phyloP scores from a whole-genome alignment of 64 coral and sea anemone species.

The Astreopora myriophthalma region DNA sequence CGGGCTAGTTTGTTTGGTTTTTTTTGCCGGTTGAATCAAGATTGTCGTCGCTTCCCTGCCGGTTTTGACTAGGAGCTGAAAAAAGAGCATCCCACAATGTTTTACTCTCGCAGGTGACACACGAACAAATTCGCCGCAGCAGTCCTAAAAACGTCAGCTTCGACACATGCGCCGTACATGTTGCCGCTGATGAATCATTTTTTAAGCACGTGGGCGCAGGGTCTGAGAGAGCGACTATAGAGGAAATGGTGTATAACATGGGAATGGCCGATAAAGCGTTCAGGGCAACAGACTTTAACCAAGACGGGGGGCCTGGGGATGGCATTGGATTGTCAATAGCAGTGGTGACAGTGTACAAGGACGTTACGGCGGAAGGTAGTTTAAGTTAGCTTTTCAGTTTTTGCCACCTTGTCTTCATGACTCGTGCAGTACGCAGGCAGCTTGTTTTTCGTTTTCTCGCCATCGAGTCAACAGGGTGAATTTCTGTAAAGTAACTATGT shows the following conservation, averaged over 20 bases:
- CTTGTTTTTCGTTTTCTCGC: background rate
- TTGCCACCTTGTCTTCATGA: background rate
- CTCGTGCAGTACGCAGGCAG: too few relatives aligned
- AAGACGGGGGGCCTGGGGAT: slow-evolving; percentile 85
- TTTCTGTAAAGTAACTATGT: background rate
- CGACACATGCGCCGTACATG: slow-evolving; percentile 77
- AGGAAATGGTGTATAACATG: slow-evolving; percentile 88
- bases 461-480: background rate
- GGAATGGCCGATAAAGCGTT: slow-evolving; percentile 81
- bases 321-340: slow-evolving; percentile 84
- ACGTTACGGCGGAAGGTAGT: slow-evolving; percentile 71
- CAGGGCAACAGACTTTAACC: slow-evolving; percentile 85
- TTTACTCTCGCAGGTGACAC: background rate
- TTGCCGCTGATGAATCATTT: slow-evolving; percentile 89
- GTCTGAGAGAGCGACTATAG: slow-evolving; percentile 52
- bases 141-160: background rate
- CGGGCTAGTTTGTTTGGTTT: too few relatives aligned
- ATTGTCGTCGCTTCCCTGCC: too few relatives aligned
- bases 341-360: slow-evolving; percentile 72
- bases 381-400: background rate
- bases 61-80: too few relatives aligned
- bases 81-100: too few relatives aligned
- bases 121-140: background rate
- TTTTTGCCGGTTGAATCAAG: too few relatives aligned
- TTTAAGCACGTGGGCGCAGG: slow-evolving; percentile 60